These are phyloP conservation scores for Oreochromis tanganicae DNA, from an alignment of 2,113 vertebrate species.

Conservation along the genomic window DNA sequence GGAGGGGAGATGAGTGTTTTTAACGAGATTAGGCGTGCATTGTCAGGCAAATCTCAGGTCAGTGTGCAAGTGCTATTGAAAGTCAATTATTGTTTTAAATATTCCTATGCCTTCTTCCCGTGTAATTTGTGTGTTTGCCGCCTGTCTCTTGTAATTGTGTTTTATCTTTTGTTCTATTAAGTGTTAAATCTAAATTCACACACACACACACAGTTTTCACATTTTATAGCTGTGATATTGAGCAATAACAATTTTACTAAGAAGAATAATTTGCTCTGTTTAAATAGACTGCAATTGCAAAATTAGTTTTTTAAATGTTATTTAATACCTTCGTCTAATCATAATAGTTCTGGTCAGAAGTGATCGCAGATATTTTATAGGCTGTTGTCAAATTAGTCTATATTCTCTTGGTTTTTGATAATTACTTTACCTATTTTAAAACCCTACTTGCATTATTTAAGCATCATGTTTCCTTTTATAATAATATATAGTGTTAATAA, in stretches of 20 bases:
- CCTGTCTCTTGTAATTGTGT: not conserved
- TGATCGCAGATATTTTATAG: not conserved
- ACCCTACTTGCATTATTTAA: not conserved
- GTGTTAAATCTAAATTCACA: not conserved
- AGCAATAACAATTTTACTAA: not conserved
- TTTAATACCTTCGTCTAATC: not conserved
- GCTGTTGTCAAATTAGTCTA: not conserved
- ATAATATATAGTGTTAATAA: not conserved
- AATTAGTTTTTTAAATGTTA: not conserved
- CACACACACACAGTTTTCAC: not conserved
- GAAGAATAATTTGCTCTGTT: not conserved
- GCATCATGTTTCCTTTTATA: not conserved
- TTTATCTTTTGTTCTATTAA: conserved; percentile 4
- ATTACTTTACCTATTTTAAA: not conserved
- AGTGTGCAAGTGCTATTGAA: conserved; percentile 67
- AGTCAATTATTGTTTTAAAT: conserved; percentile 72
- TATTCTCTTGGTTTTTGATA: not conserved
- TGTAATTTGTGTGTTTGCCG: conserved; percentile 35
- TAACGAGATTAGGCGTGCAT: conserved; percentile 82
- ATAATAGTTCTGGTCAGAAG: not conserved
- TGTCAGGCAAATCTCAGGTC: conserved; percentile 76
- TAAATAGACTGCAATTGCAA: not conserved
- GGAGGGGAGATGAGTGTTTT: conserved; percentile 71
- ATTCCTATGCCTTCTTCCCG: conserved; percentile 41
- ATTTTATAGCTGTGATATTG: not conserved